Evolutionary conservation across 2,888 invertebrate genomes (phyloP), one percentile per base, ranked within the genome.

Genomic region (Lacanobia wlatinum): DNA sequence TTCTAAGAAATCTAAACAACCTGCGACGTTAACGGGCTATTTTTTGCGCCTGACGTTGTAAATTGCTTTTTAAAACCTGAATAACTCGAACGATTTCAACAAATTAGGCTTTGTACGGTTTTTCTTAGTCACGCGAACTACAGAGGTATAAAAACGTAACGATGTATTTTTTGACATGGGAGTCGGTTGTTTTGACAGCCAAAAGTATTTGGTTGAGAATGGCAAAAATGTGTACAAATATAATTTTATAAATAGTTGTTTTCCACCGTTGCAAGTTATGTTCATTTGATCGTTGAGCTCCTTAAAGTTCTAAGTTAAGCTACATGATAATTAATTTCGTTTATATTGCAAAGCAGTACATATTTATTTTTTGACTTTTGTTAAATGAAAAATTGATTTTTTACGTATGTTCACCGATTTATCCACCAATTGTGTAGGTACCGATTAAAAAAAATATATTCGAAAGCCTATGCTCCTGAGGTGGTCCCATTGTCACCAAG

Each of bases 11-110:
- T 65, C 53, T 67, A 65, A 82, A 82, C 82, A 64, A 50, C 62
- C 10, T 56, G 60, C 52, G 78, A 70, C 72, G 61, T 56, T 72
- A 82, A 83, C 61, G 66, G 68, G 58, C 78, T 65, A 68, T 66
- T 82, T 69, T 76, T 83, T 83, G 63, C 58, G 59, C 56, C 50
- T 46, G 46, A 21, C 56, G 4, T 65, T 73, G 68, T 73, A 76
- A 82, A 82, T 80, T 70, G 80, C 82, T 83, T 82, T 82, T 80
- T 71, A 73, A 73, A 80, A 70, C 76, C 76, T 69, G 68, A 82
- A 83, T 83, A 73, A 83, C 70, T 81, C 70, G 67, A 76, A 70
- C 72, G 52, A 67, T 82, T 82, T 73, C 62, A 76, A 82, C 83
- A 83, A 82, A 83, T 80, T 80, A 80, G 70, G 70, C 59, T 68